Percentiles rank a stretch among this genome's conserved stretches.
Evolutionary conservation across 2,888 invertebrate genomes (phyloP).

Genomic region (Oscheius sp.): DNA sequence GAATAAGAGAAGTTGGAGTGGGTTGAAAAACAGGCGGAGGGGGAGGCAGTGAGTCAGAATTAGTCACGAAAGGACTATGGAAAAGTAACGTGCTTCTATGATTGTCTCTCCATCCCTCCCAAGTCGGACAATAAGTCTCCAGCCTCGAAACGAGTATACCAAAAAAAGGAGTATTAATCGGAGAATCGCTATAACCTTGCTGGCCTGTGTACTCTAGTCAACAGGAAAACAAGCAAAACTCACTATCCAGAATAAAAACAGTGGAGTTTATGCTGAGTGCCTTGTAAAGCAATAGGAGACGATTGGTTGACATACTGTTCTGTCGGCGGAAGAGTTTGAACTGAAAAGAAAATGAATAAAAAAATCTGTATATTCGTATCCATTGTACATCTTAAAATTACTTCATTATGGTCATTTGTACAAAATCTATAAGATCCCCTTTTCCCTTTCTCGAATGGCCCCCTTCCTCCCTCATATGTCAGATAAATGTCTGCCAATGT

Average conservation of each 20-base stretch:
- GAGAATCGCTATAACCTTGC: background rate
- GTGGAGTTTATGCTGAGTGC: conserved; percentile 71
- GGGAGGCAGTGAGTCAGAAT: too few relatives aligned
- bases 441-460: background rate
- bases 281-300: conserved; percentile 67
- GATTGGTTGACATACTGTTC: conserved; percentile 69
- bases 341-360: conserved; percentile 14
- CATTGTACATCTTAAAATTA: too few relatives aligned
- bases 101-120: too few relatives aligned
- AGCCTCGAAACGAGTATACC: background rate
- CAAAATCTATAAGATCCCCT: background rate
- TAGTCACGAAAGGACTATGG: too few relatives aligned
- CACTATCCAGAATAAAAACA: conserved; percentile 74
- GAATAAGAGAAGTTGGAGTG: too few relatives aligned
- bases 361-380: background rate
- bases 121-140: too few relatives aligned
- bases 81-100: too few relatives aligned
- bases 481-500: too few relatives aligned
- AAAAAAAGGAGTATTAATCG: background rate
- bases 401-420: too few relatives aligned
- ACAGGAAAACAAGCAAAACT: conserved; percentile 57
- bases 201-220: background rate
- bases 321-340: conserved; percentile 41
- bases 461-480: background rate
- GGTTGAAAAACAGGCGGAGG: too few relatives aligned